These are phyloP conservation scores for Lycodopsis pacificus DNA, from an alignment of 2,797 vertebrate genomes.

Conservation along the genomic window DNA sequence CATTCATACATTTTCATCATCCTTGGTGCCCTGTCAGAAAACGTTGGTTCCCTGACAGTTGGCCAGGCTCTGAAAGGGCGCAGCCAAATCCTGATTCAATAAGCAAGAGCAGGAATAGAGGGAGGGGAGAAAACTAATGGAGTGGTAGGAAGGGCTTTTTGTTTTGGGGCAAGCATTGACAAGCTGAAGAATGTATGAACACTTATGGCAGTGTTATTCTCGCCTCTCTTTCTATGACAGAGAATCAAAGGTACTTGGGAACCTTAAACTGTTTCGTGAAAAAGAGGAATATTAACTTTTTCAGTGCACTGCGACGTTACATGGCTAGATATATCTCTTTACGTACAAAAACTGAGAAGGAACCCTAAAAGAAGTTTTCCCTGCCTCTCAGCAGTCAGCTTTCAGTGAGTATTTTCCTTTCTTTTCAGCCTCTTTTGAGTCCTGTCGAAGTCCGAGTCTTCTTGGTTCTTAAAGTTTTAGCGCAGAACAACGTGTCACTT, in stretches of 20 bases:
- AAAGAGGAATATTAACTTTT: slow-evolving; percentile 47
- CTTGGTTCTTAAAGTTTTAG: slow-evolving; percentile 9
- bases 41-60: not conserved
- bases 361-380: slow-evolving; percentile 42
- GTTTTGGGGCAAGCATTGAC: slow-evolving; percentile 71
- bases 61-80: slow-evolving; percentile 23
- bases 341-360: slow-evolving; percentile 32
- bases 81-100: slow-evolving; percentile 34
- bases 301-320: slow-evolving; percentile 14
- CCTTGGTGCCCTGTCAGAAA: slow-evolving; percentile 17
- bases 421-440: slow-evolving; percentile 6
- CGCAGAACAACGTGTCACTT: not conserved
- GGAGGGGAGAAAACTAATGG: slow-evolving; percentile 20
- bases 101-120: slow-evolving; percentile 17
- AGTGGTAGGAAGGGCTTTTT: slow-evolving; percentile 36
- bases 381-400: slow-evolving; percentile 31
- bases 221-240: slow-evolving; percentile 1
- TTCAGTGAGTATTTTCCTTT: slow-evolving; percentile 69
- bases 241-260: slow-evolving; percentile 36
- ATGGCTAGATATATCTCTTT: slow-evolving; percentile 38
- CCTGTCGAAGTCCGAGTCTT: slow-evolving; percentile 5
- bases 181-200: slow-evolving; percentile 72
- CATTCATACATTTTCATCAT: slow-evolving; percentile 34
- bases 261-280: slow-evolving; percentile 27
- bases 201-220: slow-evolving; percentile 9